Evolutionary conservation across 2,888 invertebrate species (phyloP).

Genomic region (Leucophenga montana): DNA sequence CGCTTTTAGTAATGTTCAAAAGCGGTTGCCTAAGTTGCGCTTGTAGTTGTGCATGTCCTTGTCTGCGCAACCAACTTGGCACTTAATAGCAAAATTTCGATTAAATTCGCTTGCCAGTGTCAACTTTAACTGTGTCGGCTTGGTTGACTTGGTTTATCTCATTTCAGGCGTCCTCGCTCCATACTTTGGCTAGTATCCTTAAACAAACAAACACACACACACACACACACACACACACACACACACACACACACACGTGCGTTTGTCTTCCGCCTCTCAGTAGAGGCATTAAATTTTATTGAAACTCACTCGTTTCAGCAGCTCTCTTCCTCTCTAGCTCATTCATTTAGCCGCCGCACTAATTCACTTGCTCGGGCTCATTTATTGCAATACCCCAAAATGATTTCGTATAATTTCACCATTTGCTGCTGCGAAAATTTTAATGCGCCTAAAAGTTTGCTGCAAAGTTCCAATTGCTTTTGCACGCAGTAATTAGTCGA

Average conservation of each 20-base stretch:
- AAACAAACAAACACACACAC: no score
- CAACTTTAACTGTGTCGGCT: not conserved
- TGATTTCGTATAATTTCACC: conserved; percentile 52
- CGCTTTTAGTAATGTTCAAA: not conserved
- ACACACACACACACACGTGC: not conserved
- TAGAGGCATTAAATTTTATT: conserved; percentile 28
- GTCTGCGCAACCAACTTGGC: conserved; percentile 16
- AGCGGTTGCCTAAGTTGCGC: not conserved
- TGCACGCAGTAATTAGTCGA: not conserved
- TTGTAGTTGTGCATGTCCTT: not conserved
- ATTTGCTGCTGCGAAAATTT: conserved; percentile 44
- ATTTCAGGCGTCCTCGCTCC: no score
- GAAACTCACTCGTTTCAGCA: not conserved
- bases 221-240: no score
- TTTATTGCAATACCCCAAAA: conserved; percentile 50
- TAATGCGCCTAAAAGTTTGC: conserved; percentile 34
- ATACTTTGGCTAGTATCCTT: no score
- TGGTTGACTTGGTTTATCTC: not conserved
- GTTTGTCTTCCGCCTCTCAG: not conserved
- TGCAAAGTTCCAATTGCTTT: conserved; percentile 13
- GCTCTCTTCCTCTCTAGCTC: not conserved
- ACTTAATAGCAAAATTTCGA: conserved; percentile 25
- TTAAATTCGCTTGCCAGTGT: conserved; percentile 18
- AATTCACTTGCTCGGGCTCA: conserved; percentile 51
- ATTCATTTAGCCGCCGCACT: conserved; percentile 11